These are phyloP conservation scores for Dissostichus mawsoni DNA, from an alignment of 2,113 vertebrate genomes.

Conservation along the genomic window DNA sequence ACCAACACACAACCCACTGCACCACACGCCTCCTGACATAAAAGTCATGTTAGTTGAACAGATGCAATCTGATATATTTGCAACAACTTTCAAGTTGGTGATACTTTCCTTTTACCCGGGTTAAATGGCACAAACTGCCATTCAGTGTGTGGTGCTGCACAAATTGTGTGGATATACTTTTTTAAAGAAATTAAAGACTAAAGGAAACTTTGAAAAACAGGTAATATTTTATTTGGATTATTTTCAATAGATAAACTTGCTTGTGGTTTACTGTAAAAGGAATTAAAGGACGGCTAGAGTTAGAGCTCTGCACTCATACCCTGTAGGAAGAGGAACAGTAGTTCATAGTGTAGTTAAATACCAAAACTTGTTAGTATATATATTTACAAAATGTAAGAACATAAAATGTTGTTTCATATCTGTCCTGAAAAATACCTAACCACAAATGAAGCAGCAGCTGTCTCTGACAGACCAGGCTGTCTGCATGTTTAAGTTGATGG, in stretches of 20 bases:
- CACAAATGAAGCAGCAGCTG: conserved; percentile 7
- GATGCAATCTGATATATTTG: not conserved
- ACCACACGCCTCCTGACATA: not conserved
- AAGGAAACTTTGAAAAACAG: too few species aligned
- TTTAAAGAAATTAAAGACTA: too few species aligned
- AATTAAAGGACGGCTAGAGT: not conserved
- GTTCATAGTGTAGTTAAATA: not conserved
- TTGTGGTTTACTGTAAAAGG: not conserved
- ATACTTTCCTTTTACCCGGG: not conserved
- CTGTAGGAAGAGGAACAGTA: too few species aligned
- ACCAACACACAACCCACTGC: too few species aligned
- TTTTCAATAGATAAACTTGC: not conserved
- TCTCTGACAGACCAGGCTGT: conserved; percentile 27
- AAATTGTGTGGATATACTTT: too few species aligned
- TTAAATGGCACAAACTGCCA: not conserved
- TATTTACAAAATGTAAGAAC: too few species aligned
- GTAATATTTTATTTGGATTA: too few species aligned
- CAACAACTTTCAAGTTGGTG: not conserved
- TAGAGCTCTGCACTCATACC: not conserved
- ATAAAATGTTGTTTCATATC: conserved; percentile 7
- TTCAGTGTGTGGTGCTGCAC: not conserved
- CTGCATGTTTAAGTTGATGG: conserved; percentile 21
- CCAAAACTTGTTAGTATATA: not conserved
- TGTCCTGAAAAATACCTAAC: not conserved
- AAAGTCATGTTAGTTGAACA: not conserved